Conservation (phyloP, 2,113 vertebrate genomes). For the Amphilophus citrinellus region DNA sequence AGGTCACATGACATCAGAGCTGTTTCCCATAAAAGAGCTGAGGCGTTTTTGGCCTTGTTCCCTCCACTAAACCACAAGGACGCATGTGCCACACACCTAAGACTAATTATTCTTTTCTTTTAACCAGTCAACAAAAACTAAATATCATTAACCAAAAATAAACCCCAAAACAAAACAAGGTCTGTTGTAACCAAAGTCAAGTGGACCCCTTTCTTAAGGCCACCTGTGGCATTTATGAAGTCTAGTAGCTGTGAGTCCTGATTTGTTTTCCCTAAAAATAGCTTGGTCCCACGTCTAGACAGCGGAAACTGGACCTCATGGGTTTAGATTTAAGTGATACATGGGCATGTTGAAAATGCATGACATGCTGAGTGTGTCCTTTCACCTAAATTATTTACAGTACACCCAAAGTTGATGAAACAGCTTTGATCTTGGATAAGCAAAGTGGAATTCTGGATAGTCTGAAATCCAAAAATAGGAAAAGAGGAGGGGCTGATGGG, state of each 20-base stretch:
- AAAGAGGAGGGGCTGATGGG: background rate
- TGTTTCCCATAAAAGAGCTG: slow-evolving; percentile 37
- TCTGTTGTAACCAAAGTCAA: slow-evolving; percentile 17
- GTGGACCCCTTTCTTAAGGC: slow-evolving; percentile 38
- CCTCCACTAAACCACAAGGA: background rate
- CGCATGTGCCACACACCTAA: slow-evolving; percentile 15
- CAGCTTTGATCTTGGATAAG: background rate
- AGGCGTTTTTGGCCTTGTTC: slow-evolving; percentile 16
- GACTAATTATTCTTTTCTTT: slow-evolving; percentile 3
- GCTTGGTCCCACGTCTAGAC: slow-evolving; percentile 62
- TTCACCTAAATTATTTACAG: slow-evolving; percentile 24
- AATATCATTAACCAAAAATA: slow-evolving; percentile 18
- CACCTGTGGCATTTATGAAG: slow-evolving; percentile 44
- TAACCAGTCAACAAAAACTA: slow-evolving; percentile 39
- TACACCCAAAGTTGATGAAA: slow-evolving; percentile 32
- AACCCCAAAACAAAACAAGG: slow-evolving; percentile 7
- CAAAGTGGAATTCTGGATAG: background rate
- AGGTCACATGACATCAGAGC: slow-evolving; percentile 26
- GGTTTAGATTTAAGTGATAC: slow-evolving; percentile 34
- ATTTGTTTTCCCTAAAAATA: slow-evolving; percentile 72
- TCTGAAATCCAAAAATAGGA: background rate
- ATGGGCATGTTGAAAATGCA: slow-evolving; percentile 1
- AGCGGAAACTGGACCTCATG: slow-evolving; percentile 61
- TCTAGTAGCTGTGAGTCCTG: slow-evolving; percentile 31
- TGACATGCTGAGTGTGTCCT: slow-evolving; percentile 64